Evolutionary conservation across 2,888 invertebrate species (phyloP).

Genomic region (Nephrotoma guestfalica): DNA sequence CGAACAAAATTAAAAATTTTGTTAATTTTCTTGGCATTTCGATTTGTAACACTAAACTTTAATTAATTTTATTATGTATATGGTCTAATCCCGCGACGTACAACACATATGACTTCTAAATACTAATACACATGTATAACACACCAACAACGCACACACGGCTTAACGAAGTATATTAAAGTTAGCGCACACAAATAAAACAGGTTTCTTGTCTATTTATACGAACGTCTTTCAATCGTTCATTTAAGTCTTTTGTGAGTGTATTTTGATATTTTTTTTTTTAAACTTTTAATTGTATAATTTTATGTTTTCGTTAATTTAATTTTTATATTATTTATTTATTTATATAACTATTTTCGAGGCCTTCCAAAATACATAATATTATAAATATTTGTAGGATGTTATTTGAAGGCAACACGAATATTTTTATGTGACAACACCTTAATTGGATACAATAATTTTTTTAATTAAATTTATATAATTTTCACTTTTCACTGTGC

Average conservation of each 20-base stretch:
- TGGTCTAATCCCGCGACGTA: neutral
- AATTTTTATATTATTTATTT: neutral
- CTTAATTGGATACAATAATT: neutral
- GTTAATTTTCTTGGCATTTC: slow-evolving; percentile 75
- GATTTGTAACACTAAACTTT: neutral
- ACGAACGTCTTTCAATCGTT: neutral
- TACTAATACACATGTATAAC: neutral
- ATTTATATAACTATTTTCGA: neutral
- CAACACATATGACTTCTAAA: neutral
- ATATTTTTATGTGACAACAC: neutral
- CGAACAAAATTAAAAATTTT: slow-evolving; percentile 86
- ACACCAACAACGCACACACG: neutral
- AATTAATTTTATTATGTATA: too few species aligned
- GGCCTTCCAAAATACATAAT: neutral
- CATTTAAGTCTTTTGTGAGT: neutral
- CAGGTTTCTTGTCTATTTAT: slow-evolving; percentile 1
- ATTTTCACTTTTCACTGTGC: neutral
- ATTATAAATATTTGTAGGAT: neutral
- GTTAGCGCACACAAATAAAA: neutral
- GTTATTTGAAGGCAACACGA: neutral
- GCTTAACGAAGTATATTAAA: neutral
- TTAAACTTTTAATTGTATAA: neutral
- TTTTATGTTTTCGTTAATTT: neutral
- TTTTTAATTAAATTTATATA: neutral
- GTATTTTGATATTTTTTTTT: neutral